Percentiles rank a stretch among this genome's conserved stretches.
phyloP scores from a whole-genome alignment of 2,113 vertebrate species.

The Guaruba guarouba region DNA sequence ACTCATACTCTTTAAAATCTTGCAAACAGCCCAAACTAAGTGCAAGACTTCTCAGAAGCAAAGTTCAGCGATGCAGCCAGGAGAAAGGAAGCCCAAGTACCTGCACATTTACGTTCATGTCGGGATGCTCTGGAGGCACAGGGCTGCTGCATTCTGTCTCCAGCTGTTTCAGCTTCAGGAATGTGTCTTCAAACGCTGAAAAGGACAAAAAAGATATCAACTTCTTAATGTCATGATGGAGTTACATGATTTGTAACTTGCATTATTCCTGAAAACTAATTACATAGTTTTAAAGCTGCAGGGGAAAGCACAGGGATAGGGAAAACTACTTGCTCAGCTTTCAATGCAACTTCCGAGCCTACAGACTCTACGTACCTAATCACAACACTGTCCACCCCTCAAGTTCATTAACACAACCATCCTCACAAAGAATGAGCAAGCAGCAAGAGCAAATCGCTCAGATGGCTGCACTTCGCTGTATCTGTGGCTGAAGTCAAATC shows the following conservation, averaged over 20 bases:
- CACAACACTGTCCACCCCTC: neutral
- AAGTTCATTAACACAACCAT: neutral
- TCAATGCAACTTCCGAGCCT: neutral
- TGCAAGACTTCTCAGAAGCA: neutral
- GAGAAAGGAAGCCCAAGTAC: constrained; percentile 54
- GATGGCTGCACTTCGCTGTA: neutral
- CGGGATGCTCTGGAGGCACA: constrained; percentile 37
- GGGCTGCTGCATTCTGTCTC: constrained; percentile 75
- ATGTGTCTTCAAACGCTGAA: constrained; percentile 71
- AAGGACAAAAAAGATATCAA: neutral
- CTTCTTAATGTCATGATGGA: neutral
- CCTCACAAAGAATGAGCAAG: rapidly evolving
- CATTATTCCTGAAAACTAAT: neutral
- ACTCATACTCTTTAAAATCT: neutral
- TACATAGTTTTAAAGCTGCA: neutral
- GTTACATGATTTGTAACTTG: neutral
- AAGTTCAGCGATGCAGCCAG: rapidly evolving
- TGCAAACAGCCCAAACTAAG: neutral
- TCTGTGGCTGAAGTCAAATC: neutral
- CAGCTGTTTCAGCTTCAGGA: constrained; percentile 86
- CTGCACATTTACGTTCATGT: constrained; percentile 83
- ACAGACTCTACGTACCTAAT: neutral
- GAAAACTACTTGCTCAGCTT: neutral
- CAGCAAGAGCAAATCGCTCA: neutral
- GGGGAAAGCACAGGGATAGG: neutral